phyloP scores from a whole-genome alignment of 2,888 invertebrate species.

The Furcula furcula region DNA sequence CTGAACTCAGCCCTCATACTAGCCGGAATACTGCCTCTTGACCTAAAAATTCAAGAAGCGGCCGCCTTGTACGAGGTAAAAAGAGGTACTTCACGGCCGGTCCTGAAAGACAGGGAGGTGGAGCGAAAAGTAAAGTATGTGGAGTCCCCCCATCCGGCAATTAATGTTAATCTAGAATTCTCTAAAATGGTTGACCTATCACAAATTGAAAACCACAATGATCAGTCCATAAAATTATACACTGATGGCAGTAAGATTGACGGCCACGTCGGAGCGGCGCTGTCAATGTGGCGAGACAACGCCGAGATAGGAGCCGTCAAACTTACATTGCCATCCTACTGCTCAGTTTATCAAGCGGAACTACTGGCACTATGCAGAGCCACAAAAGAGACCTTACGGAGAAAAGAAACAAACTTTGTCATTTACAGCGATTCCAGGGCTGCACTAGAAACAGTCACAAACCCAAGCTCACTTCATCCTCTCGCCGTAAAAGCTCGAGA shows the following conservation, averaged over 20 bases:
- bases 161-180: not conserved
- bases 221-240: not conserved
- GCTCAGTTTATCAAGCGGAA: not conserved
- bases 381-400: not conserved
- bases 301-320: not conserved
- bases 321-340: not conserved
- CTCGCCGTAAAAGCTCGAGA: not conserved
- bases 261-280: not conserved
- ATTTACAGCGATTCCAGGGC: not conserved
- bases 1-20: not conserved
- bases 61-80: slow-evolving; percentile 3
- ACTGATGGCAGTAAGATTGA: slow-evolving; percentile 2
- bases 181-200: not conserved
- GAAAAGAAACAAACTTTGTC: not conserved
- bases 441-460: not conserved
- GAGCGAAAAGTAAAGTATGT: not conserved
- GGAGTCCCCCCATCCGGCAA: not conserved
- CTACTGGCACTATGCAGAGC: not conserved
- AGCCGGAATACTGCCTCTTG: slow-evolving; percentile 9
- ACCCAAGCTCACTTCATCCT: not conserved
- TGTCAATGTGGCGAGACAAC: not conserved
- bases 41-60: slow-evolving; percentile 14
- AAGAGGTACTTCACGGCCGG: not conserved
- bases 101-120: not conserved
- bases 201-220: not conserved